Base-by-base conservation (phyloP, 2,113 vertebrate species). In the Oryzias celebensis region DNA sequence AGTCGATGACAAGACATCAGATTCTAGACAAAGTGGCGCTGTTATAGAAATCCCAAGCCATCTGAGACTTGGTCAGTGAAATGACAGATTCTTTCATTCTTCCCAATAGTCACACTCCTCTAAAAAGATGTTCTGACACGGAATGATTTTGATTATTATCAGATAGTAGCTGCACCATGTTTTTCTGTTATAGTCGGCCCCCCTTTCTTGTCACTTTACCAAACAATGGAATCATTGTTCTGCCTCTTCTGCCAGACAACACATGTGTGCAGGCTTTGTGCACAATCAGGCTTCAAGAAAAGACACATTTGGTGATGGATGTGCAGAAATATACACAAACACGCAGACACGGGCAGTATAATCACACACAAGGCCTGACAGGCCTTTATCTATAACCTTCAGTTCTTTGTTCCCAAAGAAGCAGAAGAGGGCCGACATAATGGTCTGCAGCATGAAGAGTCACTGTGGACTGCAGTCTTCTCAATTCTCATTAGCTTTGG, bases 191-290 rank as follows among this genome's bases (percentile, higher is more conserved):
- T 15, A 57, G 68, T 67, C 64, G 80, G 49, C 41, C 54, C 68
- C 18, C 6, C 51, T 51, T 68, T 63, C 44, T 74, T 75, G 28
- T 52, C 43, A 62, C 67, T 65, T 52, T 17, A 36, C 42, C 36
- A 54, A 50, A 86, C 77, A 90, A 87, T 83, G 57, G 81, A 62
- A 17, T 57, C 72, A 77, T 83, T 87, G 80, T 86, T 68, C 31
- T 0, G 12, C 20, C 31, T 12, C 17, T 71, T 63, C 77, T 72
- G 71, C 61, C 60, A 56, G 53, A 72, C 50, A 60, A n/a, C 65
- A 55, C 70, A 47, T 51, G 47, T 84, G 48, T 60, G 61, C 74
- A 65, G 49, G 60, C 57, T 53, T 4, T 31, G 0, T 61, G 58
- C 75, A 81, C 22, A 4, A 72, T 62, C 56, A 54, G 55, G 52